phyloP scores from a whole-genome alignment of 1,140 invertebrate species.

The Platyscapa corneri region DNA sequence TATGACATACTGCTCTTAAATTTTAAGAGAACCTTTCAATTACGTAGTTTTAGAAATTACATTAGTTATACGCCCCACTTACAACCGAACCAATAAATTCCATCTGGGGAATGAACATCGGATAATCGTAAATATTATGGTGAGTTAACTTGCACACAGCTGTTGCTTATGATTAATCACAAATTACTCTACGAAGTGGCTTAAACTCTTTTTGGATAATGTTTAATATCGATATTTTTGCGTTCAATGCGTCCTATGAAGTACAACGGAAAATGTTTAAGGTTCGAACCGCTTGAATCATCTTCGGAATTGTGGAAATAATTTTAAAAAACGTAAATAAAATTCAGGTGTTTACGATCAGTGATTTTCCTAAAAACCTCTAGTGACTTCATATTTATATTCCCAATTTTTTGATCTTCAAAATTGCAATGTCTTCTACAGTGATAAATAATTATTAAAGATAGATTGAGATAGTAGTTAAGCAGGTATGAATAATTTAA shows the following conservation, averaged over 20 bases:
- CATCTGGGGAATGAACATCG: slow-evolving; percentile 30
- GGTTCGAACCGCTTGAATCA: not conserved
- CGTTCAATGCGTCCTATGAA: not conserved
- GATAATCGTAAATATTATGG: slow-evolving; percentile 50
- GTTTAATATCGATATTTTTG: not conserved
- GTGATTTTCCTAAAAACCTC: too few relatives aligned
- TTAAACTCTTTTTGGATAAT: not conserved
- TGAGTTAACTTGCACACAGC: slow-evolving; percentile 33
- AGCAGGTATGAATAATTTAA: too few relatives aligned
- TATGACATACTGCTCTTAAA: slow-evolving; percentile 2
- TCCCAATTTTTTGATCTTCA: too few relatives aligned
- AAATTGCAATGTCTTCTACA: too few relatives aligned
- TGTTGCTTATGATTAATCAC: not conserved
- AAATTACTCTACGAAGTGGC: not conserved
- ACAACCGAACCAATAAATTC: slow-evolving; percentile 2
- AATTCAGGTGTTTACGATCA: too few relatives aligned
- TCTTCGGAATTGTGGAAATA: not conserved
- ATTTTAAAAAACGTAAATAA: too few relatives aligned
- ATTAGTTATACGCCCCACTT: not conserved
- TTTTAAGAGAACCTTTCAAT: not conserved
- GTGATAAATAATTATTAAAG: too few relatives aligned
- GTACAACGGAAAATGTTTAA: not conserved
- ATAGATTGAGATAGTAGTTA: too few relatives aligned
- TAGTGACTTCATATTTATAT: too few relatives aligned
- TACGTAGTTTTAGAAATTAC: slow-evolving; percentile 8